Base-by-base conservation (phyloP, 2,888 invertebrate species). In the Tortrix viridana region DNA sequence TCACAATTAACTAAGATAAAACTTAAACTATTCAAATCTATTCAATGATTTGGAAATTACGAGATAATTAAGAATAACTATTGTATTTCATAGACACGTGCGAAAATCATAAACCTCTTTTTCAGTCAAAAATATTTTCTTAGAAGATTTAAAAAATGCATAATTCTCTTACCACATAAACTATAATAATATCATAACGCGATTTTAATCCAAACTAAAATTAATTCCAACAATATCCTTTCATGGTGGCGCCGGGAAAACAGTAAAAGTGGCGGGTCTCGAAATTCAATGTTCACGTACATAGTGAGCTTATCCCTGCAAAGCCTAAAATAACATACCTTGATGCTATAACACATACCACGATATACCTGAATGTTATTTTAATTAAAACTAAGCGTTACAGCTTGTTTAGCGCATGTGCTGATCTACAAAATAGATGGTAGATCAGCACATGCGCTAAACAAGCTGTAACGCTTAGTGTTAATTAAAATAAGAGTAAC, bases 281-380 rank as follows among this genome's bases (percentile, higher is more conserved):
- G 26, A 62, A 62, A 57, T 62, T 62, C 56, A 52, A 62, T 62
- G 52, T 62, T 52, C 56, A 46, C 50, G 46, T 44, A 44, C 38
- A 46, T 52, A 38, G 49, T 7, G 37, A 46, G 26, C 46, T 46
- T 20, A 50, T 23, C 56, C 43, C 22, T 2, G n/a, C 20, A 41
- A 50, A 62, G 50, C 62, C 62, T 57, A 62, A 62, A 62, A 62
- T 57, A 62, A 62, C 44, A 61, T 9, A 26, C 43, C n/a, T 18
- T 47, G 53, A 41, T 46, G 41, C 44, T 18, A 18, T 20, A 32
- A 26, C 47, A 56, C 38, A 47, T 38, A 18, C 14, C 16, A 12
- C 38, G 16, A 5, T 41, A 16, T n/a, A 41, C 41, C 41, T 41
- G 16, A 16, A 14, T 5, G 41, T n/a, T 16, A 16, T 41, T 41